Evolutionary conservation across 2,888 invertebrate species (phyloP).

Genomic region (Biston stratarius): DNA sequence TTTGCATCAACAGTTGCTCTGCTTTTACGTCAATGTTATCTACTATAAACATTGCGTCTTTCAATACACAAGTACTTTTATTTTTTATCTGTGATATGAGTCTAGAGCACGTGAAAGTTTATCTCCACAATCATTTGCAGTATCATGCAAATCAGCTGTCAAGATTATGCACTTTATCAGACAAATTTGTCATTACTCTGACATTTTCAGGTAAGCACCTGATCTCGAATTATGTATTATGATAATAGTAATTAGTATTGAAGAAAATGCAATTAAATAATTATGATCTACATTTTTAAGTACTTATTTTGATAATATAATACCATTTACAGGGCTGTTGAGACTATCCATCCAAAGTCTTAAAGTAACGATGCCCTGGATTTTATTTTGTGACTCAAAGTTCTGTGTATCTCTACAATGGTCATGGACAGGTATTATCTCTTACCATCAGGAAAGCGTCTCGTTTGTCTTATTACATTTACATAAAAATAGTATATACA

Average conservation of each 20-base stretch:
- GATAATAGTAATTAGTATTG: not conserved
- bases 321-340: too few relatives aligned
- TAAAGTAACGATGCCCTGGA: too few relatives aligned
- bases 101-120: conserved; percentile 4
- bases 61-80: not conserved
- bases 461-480: too few relatives aligned
- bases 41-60: not conserved
- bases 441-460: too few relatives aligned
- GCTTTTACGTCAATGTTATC: conserved; percentile 1
- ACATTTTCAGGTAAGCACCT: not conserved
- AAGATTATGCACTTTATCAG: conserved; percentile 3
- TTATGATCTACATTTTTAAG: not conserved
- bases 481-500: too few relatives aligned
- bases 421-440: too few relatives aligned
- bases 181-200: not conserved
- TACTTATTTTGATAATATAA: not conserved
- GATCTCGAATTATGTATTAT: not conserved
- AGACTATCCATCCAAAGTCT: too few relatives aligned
- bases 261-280: not conserved
- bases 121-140: not conserved
- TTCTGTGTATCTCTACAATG: too few relatives aligned
- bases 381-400: too few relatives aligned
- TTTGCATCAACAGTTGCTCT: not conserved
- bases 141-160: conserved; percentile 2
- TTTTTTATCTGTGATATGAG: not conserved